Percentiles rank a stretch among this genome's conserved stretches.
Conservation (phyloP, 2,888 invertebrate genomes). For the Allygus modestus region DNA sequence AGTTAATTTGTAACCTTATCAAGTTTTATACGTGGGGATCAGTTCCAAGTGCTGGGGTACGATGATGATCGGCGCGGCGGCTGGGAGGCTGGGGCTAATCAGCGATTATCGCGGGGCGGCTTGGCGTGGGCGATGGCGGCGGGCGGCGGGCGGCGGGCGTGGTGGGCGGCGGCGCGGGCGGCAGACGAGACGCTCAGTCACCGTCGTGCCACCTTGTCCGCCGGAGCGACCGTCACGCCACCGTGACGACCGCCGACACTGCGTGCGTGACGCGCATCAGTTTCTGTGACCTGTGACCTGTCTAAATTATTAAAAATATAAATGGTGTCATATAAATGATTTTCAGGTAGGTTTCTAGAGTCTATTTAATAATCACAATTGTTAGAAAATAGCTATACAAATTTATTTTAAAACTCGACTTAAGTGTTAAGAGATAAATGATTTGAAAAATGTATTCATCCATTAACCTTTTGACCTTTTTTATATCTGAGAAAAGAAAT, state of each 20-base stretch:
- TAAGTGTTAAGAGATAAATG: too few species aligned
- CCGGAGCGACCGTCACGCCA: constrained; percentile 4
- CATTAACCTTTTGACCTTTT: too few species aligned
- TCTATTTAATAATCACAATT: too few species aligned
- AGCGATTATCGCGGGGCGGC: not conserved
- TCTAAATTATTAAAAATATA: not conserved
- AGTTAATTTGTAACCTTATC: constrained; percentile 33
- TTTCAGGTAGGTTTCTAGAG: not conserved
- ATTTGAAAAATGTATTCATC: too few species aligned
- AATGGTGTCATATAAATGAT: not conserved
- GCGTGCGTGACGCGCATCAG: constrained; percentile 19
- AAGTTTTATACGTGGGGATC: constrained; percentile 33
- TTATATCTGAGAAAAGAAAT: too few species aligned
- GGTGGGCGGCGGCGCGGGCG: not conserved
- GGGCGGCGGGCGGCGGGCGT: not conserved
- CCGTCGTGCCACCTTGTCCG: constrained; percentile 16
- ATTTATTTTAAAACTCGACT: too few species aligned
- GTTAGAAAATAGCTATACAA: too few species aligned
- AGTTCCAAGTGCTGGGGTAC: not conserved
- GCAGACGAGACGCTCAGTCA: not conserved
- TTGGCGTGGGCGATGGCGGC: not conserved
- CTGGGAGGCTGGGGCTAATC: not conserved
- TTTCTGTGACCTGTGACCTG: constrained; percentile 15
- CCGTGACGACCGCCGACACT: not conserved
- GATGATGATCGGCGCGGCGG: constrained; percentile 1